Conservation (phyloP, 1,140 invertebrate species). For the Eciton burchellii region DNA sequence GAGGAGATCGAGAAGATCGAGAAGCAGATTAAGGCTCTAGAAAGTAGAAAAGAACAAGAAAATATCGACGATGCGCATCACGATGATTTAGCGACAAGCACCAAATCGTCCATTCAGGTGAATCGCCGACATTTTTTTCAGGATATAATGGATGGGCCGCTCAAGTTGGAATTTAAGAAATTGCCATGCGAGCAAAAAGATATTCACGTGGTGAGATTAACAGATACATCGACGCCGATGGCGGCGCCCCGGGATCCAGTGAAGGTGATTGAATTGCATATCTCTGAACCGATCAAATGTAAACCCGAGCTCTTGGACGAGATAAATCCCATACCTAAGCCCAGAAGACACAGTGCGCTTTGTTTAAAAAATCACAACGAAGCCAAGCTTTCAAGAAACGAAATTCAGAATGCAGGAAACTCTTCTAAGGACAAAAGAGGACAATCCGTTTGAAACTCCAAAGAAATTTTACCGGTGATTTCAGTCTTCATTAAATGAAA, state of each 20-base stretch:
- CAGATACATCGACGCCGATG: conserved; percentile 68
- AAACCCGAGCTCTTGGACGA: conserved; percentile 73
- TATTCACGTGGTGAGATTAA: conserved; percentile 78
- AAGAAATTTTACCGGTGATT: neutral
- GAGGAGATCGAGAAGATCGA: conserved; percentile 84
- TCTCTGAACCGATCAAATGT: conserved; percentile 80
- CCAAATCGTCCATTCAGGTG: conserved; percentile 75
- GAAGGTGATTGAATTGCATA: conserved; percentile 82
- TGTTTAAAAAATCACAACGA: conserved; percentile 64
- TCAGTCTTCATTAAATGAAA: conserved; percentile 6
- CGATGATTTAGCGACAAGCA: conserved; percentile 22
- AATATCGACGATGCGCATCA: neutral
- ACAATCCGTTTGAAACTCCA: conserved; percentile 69
- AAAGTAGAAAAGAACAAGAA: conserved; percentile 68
- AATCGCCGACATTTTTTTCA: conserved; percentile 79
- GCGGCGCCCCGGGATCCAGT: conserved; percentile 72
- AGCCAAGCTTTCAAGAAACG: neutral
- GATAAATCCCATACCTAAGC: conserved; percentile 78
- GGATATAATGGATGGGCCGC: conserved; percentile 73
- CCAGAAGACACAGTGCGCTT: conserved; percentile 78
- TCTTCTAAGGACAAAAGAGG: conserved; percentile 49
- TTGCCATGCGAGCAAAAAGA: conserved; percentile 79
- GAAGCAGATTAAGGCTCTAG: conserved; percentile 79
- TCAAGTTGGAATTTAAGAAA: conserved; percentile 80
- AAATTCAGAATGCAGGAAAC: conserved; percentile 4